A percentile compares a stretch with the other conserved stretches of the same genome.
Conservation (phyloP, 2,797 vertebrate species). For the Myiothlypis coronata region DNA sequence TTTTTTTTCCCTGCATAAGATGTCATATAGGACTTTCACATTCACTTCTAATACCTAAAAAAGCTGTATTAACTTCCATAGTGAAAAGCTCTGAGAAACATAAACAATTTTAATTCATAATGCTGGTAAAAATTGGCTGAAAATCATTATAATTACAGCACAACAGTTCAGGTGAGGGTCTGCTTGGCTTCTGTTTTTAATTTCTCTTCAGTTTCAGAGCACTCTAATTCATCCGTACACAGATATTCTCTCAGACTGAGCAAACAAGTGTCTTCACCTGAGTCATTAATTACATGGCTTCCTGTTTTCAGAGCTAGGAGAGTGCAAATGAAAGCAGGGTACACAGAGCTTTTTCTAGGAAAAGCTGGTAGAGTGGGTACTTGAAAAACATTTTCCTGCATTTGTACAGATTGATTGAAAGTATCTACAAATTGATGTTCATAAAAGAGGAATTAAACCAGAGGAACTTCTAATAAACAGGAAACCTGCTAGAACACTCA, state of each 20-base stretch:
- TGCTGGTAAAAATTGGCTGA: background rate
- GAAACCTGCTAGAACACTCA: conserved; percentile 6
- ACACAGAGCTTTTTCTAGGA: conserved; percentile 49
- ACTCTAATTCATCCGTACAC: background rate
- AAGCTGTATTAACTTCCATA: background rate
- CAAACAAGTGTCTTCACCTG: background rate
- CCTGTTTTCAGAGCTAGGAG: conserved; percentile 25
- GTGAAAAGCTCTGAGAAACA: background rate
- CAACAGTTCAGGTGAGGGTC: background rate
- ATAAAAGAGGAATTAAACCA: conserved; percentile 35
- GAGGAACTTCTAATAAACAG: conserved; percentile 38
- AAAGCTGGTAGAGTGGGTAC: background rate
- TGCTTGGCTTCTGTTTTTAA: background rate
- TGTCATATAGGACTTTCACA: background rate
- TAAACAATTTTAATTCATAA: background rate
- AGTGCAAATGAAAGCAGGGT: conserved; percentile 7
- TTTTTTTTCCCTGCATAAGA: background rate
- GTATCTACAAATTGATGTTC: conserved; percentile 50
- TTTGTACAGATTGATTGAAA: conserved; percentile 23
- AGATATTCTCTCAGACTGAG: background rate
- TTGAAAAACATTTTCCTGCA: conserved; percentile 43
- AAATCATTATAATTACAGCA: background rate
- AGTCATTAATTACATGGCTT: conserved; percentile 26
- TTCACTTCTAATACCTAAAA: background rate
- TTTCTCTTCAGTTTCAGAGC: background rate